Evolutionary conservation across 1,140 invertebrate species (phyloP).

Genomic region (Rhynchophorus ferrugineus): DNA sequence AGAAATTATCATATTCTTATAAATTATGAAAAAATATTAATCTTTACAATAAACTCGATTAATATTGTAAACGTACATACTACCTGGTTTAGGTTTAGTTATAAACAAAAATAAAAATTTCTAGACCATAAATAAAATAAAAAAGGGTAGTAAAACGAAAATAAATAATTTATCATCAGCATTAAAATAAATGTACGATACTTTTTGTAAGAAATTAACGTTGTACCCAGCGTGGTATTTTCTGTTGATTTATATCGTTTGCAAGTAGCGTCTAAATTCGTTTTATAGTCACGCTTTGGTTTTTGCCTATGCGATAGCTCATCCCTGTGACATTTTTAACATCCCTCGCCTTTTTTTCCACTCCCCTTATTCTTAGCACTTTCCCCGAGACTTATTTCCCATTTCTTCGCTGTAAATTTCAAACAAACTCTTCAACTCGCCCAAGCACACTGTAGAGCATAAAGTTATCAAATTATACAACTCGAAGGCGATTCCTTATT

Average conservation of each 20-base stretch:
- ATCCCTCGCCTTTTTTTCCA: conserved; percentile 3
- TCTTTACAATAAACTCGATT: conserved; percentile 2
- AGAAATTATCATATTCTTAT: no score
- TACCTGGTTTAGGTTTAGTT: no score
- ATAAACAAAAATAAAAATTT: no score
- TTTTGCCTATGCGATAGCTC: conserved; percentile 2
- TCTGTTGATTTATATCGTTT: conserved; percentile 5
- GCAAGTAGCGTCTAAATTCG: neutral
- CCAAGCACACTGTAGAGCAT: conserved; percentile 8
- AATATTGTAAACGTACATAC: no score
- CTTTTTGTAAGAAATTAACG: neutral
- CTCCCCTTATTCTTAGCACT: neutral
- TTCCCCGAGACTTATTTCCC: conserved; percentile 2
- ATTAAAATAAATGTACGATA: neutral
- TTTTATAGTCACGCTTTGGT: conserved; percentile 5
- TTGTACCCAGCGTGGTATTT: neutral
- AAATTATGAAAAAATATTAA: no score
- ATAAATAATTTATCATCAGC: neutral
- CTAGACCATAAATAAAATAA: no score
- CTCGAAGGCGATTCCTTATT: conserved; percentile 9
- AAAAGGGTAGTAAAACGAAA: neutral
- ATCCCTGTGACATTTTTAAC: neutral
- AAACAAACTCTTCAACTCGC: conserved; percentile 7
- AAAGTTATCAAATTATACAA: conserved; percentile 16
- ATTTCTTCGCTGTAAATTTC: conserved; percentile 5